Percentiles rank a stretch among this genome's conserved stretches.
Conservation (phyloP, 2,113 vertebrate genomes). For the Hypomesus transpacificus region DNA sequence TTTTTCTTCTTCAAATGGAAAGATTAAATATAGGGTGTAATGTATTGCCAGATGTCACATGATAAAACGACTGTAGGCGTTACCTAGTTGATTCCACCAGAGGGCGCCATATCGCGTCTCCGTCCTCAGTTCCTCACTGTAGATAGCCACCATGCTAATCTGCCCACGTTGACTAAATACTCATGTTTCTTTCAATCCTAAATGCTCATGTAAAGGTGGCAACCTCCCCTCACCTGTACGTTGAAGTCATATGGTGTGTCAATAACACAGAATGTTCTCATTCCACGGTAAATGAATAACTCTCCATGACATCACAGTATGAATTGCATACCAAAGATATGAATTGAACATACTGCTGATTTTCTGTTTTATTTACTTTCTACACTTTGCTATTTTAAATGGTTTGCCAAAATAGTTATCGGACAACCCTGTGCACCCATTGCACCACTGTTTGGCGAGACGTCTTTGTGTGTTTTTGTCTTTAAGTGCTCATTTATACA, state of each 20-base stretch:
- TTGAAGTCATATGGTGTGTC: neutral
- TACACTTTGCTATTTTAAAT: neutral
- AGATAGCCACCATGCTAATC: neutral
- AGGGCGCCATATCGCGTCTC: slow-evolving; percentile 30
- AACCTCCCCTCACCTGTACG: no score
- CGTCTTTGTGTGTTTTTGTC: neutral
- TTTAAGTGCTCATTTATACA: neutral
- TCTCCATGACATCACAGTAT: no score
- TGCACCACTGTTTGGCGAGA: slow-evolving; percentile 3
- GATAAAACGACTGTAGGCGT: neutral
- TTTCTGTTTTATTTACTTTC: neutral
- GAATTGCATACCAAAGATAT: slow-evolving; percentile 41
- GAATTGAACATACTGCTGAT: neutral
- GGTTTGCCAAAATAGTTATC: neutral
- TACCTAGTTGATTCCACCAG: slow-evolving; percentile 34
- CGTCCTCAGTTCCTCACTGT: neutral
- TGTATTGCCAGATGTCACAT: neutral
- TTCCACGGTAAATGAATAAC: no score
- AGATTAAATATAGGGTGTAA: neutral
- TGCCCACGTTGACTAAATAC: neutral
- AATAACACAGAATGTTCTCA: neutral
- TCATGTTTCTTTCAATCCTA: neutral
- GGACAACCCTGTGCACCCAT: neutral
- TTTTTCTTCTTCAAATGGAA: no score
- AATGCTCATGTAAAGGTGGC: no score